These are phyloP conservation scores for Corythornis madagascariensis DNA, from an alignment of 2,113 vertebrate species.

Conservation along the genomic window DNA sequence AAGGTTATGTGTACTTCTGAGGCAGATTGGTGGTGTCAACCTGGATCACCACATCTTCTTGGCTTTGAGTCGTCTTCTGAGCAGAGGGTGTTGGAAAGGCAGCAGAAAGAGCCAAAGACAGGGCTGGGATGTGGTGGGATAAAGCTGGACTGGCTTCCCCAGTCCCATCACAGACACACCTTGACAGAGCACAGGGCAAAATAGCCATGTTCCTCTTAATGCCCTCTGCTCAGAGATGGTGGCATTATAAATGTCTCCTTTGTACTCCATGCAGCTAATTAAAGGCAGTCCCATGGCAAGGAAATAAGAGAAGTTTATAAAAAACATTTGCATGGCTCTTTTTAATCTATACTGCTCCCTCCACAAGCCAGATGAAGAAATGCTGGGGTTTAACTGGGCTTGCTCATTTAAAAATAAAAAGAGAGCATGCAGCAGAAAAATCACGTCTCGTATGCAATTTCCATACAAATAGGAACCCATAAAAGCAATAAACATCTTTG, in stretches of 20 bases:
- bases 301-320: constrained; percentile 80
- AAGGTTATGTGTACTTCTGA: background rate
- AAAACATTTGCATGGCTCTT: constrained; percentile 86
- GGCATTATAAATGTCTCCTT: constrained; percentile 70
- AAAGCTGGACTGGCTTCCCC: background rate
- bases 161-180: background rate
- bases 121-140: background rate
- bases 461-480: constrained; percentile 27
- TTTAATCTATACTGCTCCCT: constrained; percentile 81
- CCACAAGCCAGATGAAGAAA: constrained; percentile 80
- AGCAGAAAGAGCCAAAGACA: background rate
- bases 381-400: constrained; percentile 19
- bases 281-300: constrained; percentile 82
- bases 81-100: background rate
- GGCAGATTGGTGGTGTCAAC: fast-evolving
- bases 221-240: background rate
- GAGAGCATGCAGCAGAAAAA: background rate
- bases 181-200: background rate
- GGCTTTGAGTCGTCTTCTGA: background rate
- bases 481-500: constrained; percentile 57
- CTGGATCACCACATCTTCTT: fast-evolving
- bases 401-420: constrained; percentile 30
- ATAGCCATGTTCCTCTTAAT: background rate
- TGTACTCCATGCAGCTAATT: constrained; percentile 82
- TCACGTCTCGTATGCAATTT: constrained; percentile 12